Conservation (phyloP, 2,888 invertebrate genomes). For the Mayetiola destructor region DNA sequence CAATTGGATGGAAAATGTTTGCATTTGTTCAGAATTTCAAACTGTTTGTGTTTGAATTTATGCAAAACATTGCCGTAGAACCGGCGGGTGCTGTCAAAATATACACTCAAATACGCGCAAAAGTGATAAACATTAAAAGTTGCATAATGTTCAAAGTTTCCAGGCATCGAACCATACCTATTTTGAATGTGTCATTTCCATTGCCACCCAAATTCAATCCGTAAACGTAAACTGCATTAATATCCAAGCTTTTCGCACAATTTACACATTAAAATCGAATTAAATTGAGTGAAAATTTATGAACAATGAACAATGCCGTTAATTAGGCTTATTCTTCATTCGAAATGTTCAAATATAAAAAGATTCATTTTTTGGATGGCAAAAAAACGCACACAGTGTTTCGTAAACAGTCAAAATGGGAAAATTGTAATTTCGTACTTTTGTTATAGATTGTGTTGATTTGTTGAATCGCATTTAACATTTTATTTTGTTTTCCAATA, state of each 20-base stretch:
- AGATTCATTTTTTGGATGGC: not conserved
- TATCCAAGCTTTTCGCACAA: not conserved
- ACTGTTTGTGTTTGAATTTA: conserved; percentile 8
- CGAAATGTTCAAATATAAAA: not conserved
- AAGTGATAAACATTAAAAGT: not conserved
- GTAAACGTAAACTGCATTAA: conserved; percentile 6
- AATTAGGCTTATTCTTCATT: conserved; percentile 6
- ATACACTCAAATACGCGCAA: not conserved
- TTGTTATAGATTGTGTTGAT: too few species aligned
- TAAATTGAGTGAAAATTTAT: conserved; percentile 11
- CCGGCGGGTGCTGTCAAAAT: not conserved
- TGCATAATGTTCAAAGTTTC: too few species aligned
- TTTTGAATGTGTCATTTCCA: too few species aligned
- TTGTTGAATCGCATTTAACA: too few species aligned
- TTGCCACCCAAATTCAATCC: not conserved
- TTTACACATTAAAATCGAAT: conserved; percentile 6
- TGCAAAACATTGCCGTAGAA: not conserved
- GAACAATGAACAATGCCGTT: conserved; percentile 9
- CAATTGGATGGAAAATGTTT: not conserved
- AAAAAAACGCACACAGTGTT: too few species aligned
- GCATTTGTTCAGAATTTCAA: conserved; percentile 5
- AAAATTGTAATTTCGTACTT: too few species aligned
- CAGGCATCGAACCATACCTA: too few species aligned
- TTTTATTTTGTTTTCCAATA: not conserved
- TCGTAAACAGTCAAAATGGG: too few species aligned